Evolutionary conservation across 2,113 vertebrate species (phyloP).

Genomic region (Zosterops borbonicus): DNA sequence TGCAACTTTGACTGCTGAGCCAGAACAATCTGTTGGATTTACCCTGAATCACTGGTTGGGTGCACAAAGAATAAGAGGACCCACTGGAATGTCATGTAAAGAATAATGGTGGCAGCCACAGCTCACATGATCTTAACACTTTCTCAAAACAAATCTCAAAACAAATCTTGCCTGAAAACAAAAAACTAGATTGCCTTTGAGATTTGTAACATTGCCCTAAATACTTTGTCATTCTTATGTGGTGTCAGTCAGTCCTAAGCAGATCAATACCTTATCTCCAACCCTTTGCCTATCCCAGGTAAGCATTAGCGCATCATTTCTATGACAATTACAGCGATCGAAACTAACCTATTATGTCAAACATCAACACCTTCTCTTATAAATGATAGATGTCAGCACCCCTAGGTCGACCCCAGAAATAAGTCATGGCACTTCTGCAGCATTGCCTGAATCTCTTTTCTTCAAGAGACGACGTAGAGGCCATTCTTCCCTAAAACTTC

Average conservation of each 20-base stretch:
- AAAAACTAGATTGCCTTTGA: neutral
- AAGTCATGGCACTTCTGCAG: neutral
- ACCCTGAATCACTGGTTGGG: neutral
- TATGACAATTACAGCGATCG: neutral
- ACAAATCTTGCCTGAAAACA: neutral
- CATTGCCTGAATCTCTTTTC: neutral
- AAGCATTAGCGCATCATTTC: neutral
- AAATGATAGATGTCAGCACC: neutral
- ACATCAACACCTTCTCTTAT: neutral
- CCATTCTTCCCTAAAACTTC: neutral
- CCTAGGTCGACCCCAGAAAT: neutral
- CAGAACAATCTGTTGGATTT: neutral
- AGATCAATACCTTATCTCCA: neutral
- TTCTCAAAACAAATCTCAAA: neutral
- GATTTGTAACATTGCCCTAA: neutral
- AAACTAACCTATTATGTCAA: neutral
- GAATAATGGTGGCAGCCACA: neutral
- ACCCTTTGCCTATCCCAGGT: neutral
- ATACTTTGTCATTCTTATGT: rapidly evolving
- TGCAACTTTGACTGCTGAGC: neutral
- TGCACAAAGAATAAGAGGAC: neutral
- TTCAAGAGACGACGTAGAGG: neutral
- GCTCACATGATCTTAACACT: neutral
- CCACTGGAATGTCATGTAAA: neutral
- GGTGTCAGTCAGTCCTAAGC: neutral